Evolutionary conservation across 2,888 invertebrate genomes (phyloP), one percentile per base, ranked within the genome.

Genomic region (Acanthococcus lagerstroemiae): DNA sequence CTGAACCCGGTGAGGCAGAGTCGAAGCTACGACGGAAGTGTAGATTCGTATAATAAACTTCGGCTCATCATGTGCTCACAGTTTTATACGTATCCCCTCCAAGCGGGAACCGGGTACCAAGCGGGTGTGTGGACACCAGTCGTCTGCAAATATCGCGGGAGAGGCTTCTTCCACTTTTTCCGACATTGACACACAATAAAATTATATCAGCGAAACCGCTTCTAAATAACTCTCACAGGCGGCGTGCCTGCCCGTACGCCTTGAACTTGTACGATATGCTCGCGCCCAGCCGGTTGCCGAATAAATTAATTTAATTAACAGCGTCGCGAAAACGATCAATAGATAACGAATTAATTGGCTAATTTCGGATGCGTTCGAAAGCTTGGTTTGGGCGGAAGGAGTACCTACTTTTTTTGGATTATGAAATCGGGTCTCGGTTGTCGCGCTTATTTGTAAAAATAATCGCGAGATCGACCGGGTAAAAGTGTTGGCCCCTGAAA

Each of bases 81-180:
- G 37, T 61, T 61, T 61, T 61, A 61, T 61, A 61, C 54, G 54
- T 22, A 61, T 61, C 61, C 61, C 58, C 58, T 44, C 58, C 46
- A 24, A 12, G 45, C 9, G 45, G n/a, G 25, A n/a, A 44, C 44
- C 44, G 44, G 44, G 45, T 55, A 55, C 17, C 37, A 56, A 50
- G 17, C 21, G 30, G 37, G 17, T 44, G 30, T 55, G 26, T 26
- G 30, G 37, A 56, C 19, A 7, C n/a, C 30, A 44, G 58, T 45
- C 44, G 56, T 57, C 37, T 56, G 27, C 24, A 21, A 50, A 50
- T 50, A 50, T n/a, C 50, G 17, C 50, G 50, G 50, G 50, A 50
- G 50, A 56, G 30, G 21, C 52, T 52, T 9, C 24, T 5, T 52
- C 52, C 52, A 52, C 52, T 52, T 52, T 52, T 52, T 52, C 22